phyloP scores from a whole-genome alignment of 2,113 vertebrate genomes.

The Megaptera novaeangliae region DNA sequence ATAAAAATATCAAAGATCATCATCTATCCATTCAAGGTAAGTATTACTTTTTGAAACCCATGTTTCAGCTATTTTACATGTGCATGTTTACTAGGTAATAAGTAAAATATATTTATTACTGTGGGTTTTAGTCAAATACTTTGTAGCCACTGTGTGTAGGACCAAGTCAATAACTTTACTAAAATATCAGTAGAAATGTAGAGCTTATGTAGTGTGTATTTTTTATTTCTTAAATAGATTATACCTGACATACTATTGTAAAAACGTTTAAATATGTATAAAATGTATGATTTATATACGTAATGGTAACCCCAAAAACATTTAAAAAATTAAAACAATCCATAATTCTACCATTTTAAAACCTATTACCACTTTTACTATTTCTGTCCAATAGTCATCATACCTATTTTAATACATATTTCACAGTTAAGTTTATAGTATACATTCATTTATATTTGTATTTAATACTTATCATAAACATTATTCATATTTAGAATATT shows the following conservation, averaged over 20 bases:
- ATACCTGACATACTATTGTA: neutral
- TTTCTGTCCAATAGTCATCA: neutral
- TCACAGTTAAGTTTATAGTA: neutral
- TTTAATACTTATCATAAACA: neutral
- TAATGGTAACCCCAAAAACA: neutral
- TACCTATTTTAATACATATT: neutral
- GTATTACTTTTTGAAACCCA: neutral
- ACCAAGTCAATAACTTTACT: neutral
- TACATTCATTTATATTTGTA: neutral
- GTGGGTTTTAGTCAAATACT: neutral
- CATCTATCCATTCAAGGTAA: neutral
- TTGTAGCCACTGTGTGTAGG: neutral
- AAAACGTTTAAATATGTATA: neutral
- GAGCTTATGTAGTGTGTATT: neutral
- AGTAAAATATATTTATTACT: neutral
- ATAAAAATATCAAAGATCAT: neutral
- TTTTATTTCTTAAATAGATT: neutral
- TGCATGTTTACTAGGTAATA: neutral
- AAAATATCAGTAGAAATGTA: neutral
- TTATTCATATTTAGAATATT: neutral
- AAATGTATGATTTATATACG: neutral
- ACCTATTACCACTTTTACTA: neutral
- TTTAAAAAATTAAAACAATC: neutral
- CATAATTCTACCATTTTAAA: neutral
- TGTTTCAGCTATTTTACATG: neutral